These are phyloP conservation scores for Pholis gunnellus DNA, from an alignment of 2,113 vertebrate species.

Conservation along the genomic window DNA sequence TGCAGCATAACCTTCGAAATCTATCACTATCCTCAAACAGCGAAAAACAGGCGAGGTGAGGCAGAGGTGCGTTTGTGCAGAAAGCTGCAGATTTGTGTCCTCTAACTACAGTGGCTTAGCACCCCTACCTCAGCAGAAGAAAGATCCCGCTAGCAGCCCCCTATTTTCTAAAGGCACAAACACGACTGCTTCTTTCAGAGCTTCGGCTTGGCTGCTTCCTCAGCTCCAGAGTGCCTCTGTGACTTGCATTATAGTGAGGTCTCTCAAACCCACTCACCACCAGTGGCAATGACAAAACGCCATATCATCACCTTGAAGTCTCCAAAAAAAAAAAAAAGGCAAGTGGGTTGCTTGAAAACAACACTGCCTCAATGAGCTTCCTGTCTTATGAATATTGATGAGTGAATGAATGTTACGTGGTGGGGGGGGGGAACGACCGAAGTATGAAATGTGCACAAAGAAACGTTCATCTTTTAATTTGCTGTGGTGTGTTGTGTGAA, in stretches of 20 bases:
- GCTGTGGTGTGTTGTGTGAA: slow-evolving; percentile 22
- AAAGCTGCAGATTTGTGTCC: slow-evolving; percentile 58
- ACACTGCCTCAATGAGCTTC: slow-evolving; percentile 46
- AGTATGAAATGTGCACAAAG: slow-evolving; percentile 39
- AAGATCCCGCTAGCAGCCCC: slow-evolving; percentile 44
- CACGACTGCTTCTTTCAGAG: slow-evolving; percentile 76
- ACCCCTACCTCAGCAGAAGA: slow-evolving; percentile 58
- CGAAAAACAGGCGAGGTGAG: slow-evolving; percentile 17
- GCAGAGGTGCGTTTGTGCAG: slow-evolving; percentile 42
- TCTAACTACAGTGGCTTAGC: slow-evolving; percentile 47
- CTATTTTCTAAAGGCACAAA: slow-evolving; percentile 68
- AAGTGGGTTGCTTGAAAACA: slow-evolving; percentile 56
- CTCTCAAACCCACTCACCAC: slow-evolving; percentile 69
- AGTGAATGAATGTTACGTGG: slow-evolving; percentile 44
- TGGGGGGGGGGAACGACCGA: neutral
- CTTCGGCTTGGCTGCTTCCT: slow-evolving; percentile 75
- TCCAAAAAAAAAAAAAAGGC: slow-evolving; percentile 24
- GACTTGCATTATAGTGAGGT: slow-evolving; percentile 79
- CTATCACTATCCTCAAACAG: neutral
- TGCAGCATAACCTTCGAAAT: slow-evolving; percentile 31
- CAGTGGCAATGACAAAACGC: slow-evolving; percentile 56
- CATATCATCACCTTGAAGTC: slow-evolving; percentile 62
- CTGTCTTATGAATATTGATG: slow-evolving; percentile 72
- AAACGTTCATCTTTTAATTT: slow-evolving; percentile 26
- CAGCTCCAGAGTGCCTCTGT: slow-evolving; percentile 70